Conservation (phyloP, 2,888 invertebrate species). For the Ectemnius lituratus region DNA sequence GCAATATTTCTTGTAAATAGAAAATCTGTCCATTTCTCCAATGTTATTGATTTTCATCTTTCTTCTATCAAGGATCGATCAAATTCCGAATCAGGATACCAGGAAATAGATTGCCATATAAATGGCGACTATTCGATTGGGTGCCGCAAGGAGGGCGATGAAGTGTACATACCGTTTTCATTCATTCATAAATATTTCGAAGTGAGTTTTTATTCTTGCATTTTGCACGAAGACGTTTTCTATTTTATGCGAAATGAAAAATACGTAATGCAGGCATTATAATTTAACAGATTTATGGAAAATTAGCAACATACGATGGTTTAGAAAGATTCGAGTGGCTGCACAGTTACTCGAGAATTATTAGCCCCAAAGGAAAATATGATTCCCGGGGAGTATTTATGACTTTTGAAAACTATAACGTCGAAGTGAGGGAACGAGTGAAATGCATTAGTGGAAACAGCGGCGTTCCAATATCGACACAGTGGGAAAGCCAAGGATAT, state of each 20-base stretch:
- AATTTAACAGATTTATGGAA: slow-evolving; percentile 87
- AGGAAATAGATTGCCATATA: slow-evolving; percentile 91
- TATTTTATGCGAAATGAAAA: background rate
- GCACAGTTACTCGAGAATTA: slow-evolving; percentile 95
- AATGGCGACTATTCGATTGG: slow-evolving; percentile 91
- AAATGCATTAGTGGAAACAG: slow-evolving; percentile 96
- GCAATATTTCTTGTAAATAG: background rate
- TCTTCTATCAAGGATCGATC: slow-evolving; percentile 63
- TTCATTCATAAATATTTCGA: slow-evolving; percentile 97
- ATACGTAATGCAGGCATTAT: background rate
- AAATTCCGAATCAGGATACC: slow-evolving; percentile 78
- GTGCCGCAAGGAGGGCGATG: slow-evolving; percentile 89
- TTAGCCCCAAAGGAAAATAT: slow-evolving; percentile 92
- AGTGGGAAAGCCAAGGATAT: slow-evolving; percentile 97
- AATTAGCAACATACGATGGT: slow-evolving; percentile 85
- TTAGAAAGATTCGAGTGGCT: slow-evolving; percentile 95
- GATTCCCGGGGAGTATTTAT: slow-evolving; percentile 94
- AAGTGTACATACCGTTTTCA: slow-evolving; percentile 94
- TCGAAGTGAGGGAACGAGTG: slow-evolving; percentile 96
- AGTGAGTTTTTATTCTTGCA: slow-evolving; percentile 77
- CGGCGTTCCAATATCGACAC: slow-evolving; percentile 97
- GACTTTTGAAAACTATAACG: slow-evolving; percentile 98
- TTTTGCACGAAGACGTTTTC: slow-evolving; percentile 2
- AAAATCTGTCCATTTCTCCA: slow-evolving; percentile 5
- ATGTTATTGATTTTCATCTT: background rate